Evolutionary conservation across 2,888 invertebrate genomes (phyloP).

Genomic region (Heliothis peltigera): DNA sequence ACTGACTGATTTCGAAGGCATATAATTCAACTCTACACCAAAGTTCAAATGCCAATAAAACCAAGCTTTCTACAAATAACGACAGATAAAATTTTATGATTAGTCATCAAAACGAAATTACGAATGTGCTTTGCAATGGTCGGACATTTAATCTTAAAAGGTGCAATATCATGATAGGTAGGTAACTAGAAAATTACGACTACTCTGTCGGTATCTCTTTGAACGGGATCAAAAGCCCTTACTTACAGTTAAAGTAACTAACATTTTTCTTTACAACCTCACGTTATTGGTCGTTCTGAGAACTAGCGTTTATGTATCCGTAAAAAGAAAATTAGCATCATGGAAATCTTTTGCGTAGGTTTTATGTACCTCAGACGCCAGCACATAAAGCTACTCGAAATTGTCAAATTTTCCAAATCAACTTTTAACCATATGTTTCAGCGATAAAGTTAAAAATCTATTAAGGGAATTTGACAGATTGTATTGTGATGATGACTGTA

Average conservation of each 20-base stretch:
- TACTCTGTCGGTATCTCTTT: slow-evolving; percentile 31
- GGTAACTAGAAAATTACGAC: slow-evolving; percentile 21
- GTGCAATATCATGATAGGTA: slow-evolving; percentile 44
- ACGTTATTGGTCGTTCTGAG: slow-evolving; percentile 23
- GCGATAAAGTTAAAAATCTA: no score
- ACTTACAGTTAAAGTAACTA: slow-evolving; percentile 24
- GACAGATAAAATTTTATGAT: slow-evolving; percentile 14
- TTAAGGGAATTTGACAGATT: no score
- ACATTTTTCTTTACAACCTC: slow-evolving; percentile 39
- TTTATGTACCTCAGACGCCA: no score
- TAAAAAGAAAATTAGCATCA: slow-evolving; percentile 35
- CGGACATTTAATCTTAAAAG: slow-evolving; percentile 17
- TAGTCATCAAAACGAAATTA: slow-evolving; percentile 18
- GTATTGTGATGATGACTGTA: no score
- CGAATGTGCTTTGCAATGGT: slow-evolving; percentile 4
- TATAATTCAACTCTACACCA: not conserved
- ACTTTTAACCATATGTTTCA: no score
- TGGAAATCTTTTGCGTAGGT: slow-evolving; percentile 20
- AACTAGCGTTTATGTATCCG: slow-evolving; percentile 28
- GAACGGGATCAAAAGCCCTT: slow-evolving; percentile 36
- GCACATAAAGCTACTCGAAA: no score
- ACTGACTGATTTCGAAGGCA: no score
- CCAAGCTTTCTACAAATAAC: slow-evolving; percentile 17
- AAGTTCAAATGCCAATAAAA: not conserved
- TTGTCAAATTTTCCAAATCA: no score